These are phyloP conservation scores for Hemaris fuciformis DNA, from an alignment of 2,888 invertebrate genomes.

Conservation along the genomic window DNA sequence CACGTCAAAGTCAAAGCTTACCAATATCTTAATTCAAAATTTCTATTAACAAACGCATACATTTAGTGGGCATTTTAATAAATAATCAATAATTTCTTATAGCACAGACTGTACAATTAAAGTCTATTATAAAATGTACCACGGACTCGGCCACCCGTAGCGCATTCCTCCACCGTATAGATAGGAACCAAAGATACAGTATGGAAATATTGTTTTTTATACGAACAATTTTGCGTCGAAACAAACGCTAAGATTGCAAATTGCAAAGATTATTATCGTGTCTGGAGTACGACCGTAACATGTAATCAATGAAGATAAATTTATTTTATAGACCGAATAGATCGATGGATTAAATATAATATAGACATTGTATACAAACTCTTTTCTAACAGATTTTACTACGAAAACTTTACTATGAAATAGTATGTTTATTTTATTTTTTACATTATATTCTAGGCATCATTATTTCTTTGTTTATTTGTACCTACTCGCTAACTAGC, in stretches of 20 bases:
- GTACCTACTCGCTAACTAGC: no score
- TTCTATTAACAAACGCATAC: slow-evolving; percentile 10
- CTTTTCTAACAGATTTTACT: no score
- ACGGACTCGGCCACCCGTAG: not conserved
- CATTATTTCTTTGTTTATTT: no score
- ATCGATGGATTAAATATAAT: no score
- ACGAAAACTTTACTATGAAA: no score
- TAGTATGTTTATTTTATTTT: no score
- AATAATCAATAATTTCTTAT: slow-evolving; percentile 4
- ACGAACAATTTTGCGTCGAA: not conserved
- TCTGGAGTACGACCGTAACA: not conserved
- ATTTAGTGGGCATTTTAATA: slow-evolving; percentile 1
- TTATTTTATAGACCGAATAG: no score
- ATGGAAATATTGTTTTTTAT: not conserved
- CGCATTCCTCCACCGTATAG: not conserved
- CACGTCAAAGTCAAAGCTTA: slow-evolving; percentile 1
- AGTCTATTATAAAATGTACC: slow-evolving; percentile 3
- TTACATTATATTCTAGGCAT: no score
- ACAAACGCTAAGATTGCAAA: not conserved
- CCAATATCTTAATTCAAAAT: slow-evolving; percentile 12
- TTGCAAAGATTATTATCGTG: not conserved
- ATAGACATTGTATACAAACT: not conserved
- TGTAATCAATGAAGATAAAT: not conserved
- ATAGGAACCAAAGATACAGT: not conserved
- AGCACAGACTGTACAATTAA: not conserved